Evolutionary conservation across 2,888 invertebrate genomes (phyloP).

Genomic region (Andrena flavipes): DNA sequence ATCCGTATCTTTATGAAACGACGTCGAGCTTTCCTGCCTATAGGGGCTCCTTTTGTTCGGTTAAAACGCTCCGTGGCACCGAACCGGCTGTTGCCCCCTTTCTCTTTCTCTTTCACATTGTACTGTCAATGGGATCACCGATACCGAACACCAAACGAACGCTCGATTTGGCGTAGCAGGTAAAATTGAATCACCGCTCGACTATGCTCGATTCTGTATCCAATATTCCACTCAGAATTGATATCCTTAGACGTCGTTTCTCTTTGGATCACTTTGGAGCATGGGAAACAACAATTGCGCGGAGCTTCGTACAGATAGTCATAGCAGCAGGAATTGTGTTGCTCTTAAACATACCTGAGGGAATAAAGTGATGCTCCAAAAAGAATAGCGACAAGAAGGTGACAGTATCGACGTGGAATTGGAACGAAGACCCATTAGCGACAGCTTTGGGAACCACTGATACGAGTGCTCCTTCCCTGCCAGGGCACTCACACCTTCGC

Average conservation of each 20-base stretch:
- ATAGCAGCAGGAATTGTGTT: neutral
- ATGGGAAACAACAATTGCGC: neutral
- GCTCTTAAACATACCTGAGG: neutral
- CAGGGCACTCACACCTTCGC: neutral
- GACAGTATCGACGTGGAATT: slow-evolving; percentile 21
- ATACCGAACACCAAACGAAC: slow-evolving; percentile 34
- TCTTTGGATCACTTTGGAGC: neutral
- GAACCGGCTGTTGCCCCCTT: slow-evolving; percentile 52
- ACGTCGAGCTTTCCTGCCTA: slow-evolving; percentile 69
- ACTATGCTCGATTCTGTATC: slow-evolving; percentile 1
- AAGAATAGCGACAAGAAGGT: neutral
- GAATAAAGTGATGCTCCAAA: neutral
- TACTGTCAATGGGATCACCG: slow-evolving; percentile 69
- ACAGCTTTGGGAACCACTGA: slow-evolving; percentile 33
- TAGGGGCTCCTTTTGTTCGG: slow-evolving; percentile 71
- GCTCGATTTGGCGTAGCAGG: slow-evolving; percentile 28
- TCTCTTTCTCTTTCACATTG: slow-evolving; percentile 63
- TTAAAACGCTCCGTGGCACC: slow-evolving; percentile 65
- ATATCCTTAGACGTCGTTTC: neutral
- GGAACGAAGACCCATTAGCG: slow-evolving; percentile 36
- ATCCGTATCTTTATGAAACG: slow-evolving; percentile 79
- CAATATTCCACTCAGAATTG: slow-evolving; percentile 14
- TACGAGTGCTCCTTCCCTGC: neutral
- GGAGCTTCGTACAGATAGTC: neutral
- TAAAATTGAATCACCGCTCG: slow-evolving; percentile 43